Base-by-base conservation (phyloP, 2,113 vertebrate genomes). In the Gobio gobio region DNA sequence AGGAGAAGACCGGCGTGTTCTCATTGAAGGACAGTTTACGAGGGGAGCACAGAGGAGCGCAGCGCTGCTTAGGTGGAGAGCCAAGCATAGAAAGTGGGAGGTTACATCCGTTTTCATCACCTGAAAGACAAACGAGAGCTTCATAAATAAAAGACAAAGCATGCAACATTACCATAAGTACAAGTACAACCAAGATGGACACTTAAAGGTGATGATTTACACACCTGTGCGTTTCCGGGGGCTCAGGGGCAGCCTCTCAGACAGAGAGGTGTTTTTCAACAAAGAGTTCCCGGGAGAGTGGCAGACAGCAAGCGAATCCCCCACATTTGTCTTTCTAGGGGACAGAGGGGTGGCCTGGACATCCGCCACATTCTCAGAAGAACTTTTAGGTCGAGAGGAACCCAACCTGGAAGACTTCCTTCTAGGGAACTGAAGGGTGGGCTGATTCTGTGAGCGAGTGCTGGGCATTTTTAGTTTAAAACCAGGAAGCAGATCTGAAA, bases 21-120 rank as follows among this genome's bases (percentile, higher is more conserved):
- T 96, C 97, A 10, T 96, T 95, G 22, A 95, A 95, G 86, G 91
- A 89, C 70, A 94, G 94, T 76, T 96, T 97, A 74, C 94, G 83
- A 61, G 89, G 88, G 2, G 88, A 90, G 26, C 59, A 0, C 49
- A 88, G 3, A 75, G 94, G 88, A 26, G 93, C 92, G 74, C 91
- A 93, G 88, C 92, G 92, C 88, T 94, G 95, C 86, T 99, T 99
- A 2, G 95, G 94, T 0, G 98, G 98, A 0, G 98, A 97, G 40
- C 95, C 94, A 33, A 89, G 73, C 51, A 92, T 49, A n/a, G 88
- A n/a, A 0, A 43, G 81, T 3, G 92, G 91, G 3, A 96, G 83
- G 64, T 99, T 99, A 91, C 97, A 97, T 26, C 95, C 89, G 49
- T 98, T 99, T 20, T 99, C 98, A 0, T 96, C 96, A 10, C 96